These are phyloP conservation scores for Anticlea derivata DNA, from an alignment of 2,888 invertebrate species.

Conservation along the genomic window DNA sequence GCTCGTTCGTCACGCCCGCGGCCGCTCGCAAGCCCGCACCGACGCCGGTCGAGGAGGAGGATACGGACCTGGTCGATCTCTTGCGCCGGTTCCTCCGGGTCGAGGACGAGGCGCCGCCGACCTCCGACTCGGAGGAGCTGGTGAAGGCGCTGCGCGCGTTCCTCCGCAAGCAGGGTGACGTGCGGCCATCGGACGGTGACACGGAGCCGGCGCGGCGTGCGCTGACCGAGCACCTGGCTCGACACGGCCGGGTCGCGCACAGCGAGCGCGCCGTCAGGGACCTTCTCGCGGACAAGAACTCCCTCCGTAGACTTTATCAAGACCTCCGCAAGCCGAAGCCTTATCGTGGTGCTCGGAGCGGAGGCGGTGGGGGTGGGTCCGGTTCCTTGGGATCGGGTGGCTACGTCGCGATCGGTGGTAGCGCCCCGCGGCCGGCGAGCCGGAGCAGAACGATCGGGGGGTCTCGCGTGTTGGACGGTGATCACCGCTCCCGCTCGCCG, in stretches of 20 bases:
- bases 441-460: conserved; percentile 34
- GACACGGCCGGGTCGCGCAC: conserved; percentile 86
- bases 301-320: conserved; percentile 89
- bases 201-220: conserved; percentile 76
- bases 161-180: conserved; percentile 62
- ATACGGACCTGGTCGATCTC: conserved; percentile 85
- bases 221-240: conserved; percentile 86
- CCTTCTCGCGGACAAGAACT: conserved; percentile 88
- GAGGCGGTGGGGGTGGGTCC: conserved; percentile 65
- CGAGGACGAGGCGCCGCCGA: conserved; percentile 78
- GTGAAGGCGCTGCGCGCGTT: conserved; percentile 86
- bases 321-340: conserved; percentile 87
- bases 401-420: conserved; percentile 60
- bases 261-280: conserved; percentile 88
- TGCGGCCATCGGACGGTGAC: conserved; percentile 55
- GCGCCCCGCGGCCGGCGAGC: conserved; percentile 55
- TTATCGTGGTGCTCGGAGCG: conserved; percentile 71
- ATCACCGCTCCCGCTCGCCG: conserved; percentile 62
- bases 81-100: conserved; percentile 87
- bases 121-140: conserved; percentile 85
- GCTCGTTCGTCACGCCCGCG: conserved; percentile 32
- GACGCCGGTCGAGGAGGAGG: conserved; percentile 69
- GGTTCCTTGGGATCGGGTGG: conserved; percentile 56
- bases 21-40: conserved; percentile 52
- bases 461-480: conserved; percentile 55